Evolutionary conservation across 2,113 vertebrate genomes (phyloP).

Genomic region (Edolisoma coerulescens): DNA sequence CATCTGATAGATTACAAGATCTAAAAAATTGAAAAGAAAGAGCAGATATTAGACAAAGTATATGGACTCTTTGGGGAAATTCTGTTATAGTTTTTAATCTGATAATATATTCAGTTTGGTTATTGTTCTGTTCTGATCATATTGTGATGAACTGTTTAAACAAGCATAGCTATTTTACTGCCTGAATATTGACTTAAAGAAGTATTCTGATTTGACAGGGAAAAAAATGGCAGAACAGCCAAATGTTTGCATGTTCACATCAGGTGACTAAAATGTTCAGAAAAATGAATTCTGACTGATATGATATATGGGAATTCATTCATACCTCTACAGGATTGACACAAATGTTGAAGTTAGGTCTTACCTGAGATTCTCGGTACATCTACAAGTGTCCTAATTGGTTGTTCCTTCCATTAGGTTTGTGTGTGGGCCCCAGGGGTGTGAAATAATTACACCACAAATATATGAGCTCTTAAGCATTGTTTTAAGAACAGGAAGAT

Average conservation of each 20-base stretch:
- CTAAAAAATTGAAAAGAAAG: neutral
- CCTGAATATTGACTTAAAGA: neutral
- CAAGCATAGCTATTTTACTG: neutral
- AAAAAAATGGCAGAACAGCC: neutral
- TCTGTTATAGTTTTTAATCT: neutral
- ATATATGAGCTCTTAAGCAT: neutral
- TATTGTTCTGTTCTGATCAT: neutral
- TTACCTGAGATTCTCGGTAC: neutral
- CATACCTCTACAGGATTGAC: neutral
- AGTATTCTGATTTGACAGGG: neutral
- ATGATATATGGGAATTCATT: neutral
- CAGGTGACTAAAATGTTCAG: neutral
- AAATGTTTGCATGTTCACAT: neutral
- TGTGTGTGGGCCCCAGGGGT: neutral
- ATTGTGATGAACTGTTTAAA: neutral
- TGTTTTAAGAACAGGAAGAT: neutral
- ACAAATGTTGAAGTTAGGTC: neutral
- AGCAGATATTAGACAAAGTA: neutral
- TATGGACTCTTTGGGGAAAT: neutral
- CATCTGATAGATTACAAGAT: neutral
- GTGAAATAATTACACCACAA: neutral
- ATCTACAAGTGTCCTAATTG: neutral
- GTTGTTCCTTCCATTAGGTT: neutral
- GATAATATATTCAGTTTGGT: neutral
- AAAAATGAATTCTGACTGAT: neutral